Evolutionary conservation across 2,888 invertebrate species (phyloP).

Genomic region (Tipula confusa): DNA sequence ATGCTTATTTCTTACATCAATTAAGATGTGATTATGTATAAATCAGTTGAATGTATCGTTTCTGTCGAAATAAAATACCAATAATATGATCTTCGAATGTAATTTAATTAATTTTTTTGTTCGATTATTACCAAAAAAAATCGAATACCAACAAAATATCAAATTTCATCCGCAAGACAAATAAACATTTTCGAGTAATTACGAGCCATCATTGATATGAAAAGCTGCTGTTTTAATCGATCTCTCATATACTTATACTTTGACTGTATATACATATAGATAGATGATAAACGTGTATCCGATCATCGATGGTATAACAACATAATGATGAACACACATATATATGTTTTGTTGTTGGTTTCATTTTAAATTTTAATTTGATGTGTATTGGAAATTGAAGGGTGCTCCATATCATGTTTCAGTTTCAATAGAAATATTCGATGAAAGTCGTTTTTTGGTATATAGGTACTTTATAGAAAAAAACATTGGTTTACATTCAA

Average conservation of each 20-base stretch:
- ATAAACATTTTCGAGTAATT: background rate
- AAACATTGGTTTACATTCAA: no score
- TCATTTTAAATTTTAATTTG: background rate
- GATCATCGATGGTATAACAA: background rate
- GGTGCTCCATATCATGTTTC: background rate
- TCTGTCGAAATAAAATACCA: background rate
- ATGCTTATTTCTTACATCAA: background rate
- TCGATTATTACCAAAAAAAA: background rate
- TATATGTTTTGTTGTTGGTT: background rate
- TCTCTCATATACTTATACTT: background rate
- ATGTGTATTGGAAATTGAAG: background rate
- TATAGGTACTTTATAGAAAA: no score
- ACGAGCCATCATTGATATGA: background rate
- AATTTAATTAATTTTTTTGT: background rate
- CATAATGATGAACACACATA: background rate
- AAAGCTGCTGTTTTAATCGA: slow-evolving; percentile 21
- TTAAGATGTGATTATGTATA: background rate
- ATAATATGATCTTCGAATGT: background rate
- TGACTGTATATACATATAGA: background rate
- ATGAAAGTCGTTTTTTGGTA: background rate
- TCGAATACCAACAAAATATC: background rate
- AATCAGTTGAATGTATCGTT: background rate
- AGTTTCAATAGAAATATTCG: background rate
- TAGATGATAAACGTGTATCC: background rate
- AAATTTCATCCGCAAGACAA: background rate